Conservation (phyloP, 2,888 invertebrate species). For the Dioctria rufipes region DNA sequence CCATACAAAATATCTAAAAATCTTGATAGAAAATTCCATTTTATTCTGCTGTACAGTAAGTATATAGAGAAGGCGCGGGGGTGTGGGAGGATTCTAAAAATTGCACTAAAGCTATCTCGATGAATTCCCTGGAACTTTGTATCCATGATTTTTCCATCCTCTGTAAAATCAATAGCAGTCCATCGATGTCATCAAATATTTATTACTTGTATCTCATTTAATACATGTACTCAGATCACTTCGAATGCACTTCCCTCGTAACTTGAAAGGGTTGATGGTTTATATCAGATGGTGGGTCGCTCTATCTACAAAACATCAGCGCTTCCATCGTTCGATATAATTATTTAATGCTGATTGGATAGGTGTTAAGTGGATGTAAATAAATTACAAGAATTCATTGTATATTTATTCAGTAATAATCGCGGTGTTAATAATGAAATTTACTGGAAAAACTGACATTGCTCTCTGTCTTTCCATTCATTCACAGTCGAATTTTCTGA, state of each 20-base stretch:
- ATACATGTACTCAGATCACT: constrained; percentile 9
- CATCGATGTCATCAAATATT: constrained; percentile 52
- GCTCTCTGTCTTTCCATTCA: not conserved
- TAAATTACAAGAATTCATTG: constrained; percentile 21
- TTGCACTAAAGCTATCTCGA: constrained; percentile 40
- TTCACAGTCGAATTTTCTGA: not conserved
- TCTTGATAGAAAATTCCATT: constrained; percentile 51
- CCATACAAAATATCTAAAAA: constrained; percentile 33
- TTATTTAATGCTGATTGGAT: constrained; percentile 21
- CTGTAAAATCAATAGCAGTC: constrained; percentile 49
- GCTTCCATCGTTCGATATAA: not conserved
- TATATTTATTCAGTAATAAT: constrained; percentile 44
- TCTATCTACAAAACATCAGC: too few relatives aligned
- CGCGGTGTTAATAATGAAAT: constrained; percentile 13
- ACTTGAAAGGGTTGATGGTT: constrained; percentile 3
- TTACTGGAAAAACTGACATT: constrained; percentile 23
- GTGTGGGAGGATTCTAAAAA: constrained; percentile 22
- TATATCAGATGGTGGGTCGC: too few relatives aligned
- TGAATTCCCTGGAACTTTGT: constrained; percentile 37
- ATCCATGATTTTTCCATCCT: constrained; percentile 50
- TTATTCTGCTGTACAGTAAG: not conserved
- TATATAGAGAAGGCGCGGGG: not conserved
- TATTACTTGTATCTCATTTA: constrained; percentile 45
- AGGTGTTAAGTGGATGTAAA: constrained; percentile 48
- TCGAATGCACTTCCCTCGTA: constrained; percentile 8